Conservation (phyloP, 2,113 vertebrate species). For the Cygnus buccinator region DNA sequence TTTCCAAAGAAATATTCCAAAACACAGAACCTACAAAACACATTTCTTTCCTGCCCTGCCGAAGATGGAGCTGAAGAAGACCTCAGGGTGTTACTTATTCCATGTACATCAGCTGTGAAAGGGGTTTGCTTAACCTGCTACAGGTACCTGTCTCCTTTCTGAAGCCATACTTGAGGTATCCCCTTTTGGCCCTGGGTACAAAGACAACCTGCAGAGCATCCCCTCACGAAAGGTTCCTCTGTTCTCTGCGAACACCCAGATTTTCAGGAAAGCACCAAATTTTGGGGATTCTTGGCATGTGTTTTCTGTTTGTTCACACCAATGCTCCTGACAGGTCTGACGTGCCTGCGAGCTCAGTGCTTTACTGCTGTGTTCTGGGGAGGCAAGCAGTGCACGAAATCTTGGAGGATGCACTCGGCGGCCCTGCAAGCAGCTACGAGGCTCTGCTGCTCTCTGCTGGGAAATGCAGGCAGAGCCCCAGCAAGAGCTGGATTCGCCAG, state of each 20-base stretch:
- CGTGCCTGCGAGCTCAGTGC: not conserved
- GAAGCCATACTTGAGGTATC: not conserved
- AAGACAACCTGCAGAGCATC: not conserved
- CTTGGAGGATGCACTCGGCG: not conserved
- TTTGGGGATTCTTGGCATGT: not conserved
- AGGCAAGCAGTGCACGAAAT: not conserved
- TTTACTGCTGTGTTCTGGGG: not conserved
- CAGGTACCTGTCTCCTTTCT: not conserved
- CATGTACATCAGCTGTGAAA: not conserved
- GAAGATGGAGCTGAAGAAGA: not conserved
- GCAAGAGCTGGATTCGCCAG: not conserved
- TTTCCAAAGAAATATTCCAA: not conserved
- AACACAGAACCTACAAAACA: not conserved
- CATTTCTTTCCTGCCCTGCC: not conserved
- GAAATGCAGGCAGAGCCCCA: not conserved
- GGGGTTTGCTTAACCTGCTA: not conserved
- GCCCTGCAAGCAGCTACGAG: not conserved
- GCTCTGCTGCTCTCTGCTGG: slow-evolving; percentile 71
- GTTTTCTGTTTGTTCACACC: not conserved
- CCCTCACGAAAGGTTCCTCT: not conserved
- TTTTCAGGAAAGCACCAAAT: not conserved
- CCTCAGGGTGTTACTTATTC: not conserved
- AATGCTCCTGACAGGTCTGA: not conserved
- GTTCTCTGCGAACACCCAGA: not conserved
- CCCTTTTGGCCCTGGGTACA: not conserved